Evolutionary conservation across 2,888 invertebrate genomes (phyloP).

Genomic region (Apotomis capreana): DNA sequence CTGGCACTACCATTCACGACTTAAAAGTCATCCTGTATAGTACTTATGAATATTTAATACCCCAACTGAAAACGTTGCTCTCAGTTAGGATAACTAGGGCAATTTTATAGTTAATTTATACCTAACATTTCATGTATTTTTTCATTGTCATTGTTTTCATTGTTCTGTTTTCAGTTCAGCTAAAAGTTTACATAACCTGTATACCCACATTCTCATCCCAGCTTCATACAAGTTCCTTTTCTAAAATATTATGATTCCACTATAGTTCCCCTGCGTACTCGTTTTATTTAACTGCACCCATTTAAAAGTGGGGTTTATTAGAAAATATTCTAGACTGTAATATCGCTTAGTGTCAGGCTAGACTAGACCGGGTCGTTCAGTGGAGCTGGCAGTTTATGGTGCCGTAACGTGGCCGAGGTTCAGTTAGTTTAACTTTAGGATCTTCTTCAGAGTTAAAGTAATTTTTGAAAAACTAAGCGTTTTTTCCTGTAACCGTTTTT

Average conservation of each 20-base stretch:
- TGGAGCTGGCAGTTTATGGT: slow-evolving; percentile 22
- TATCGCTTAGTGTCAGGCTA: slow-evolving; percentile 32
- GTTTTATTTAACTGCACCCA: slow-evolving; percentile 1
- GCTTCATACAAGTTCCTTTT: not conserved
- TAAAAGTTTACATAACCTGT: not conserved
- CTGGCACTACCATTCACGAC: too few relatives aligned
- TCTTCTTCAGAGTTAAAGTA: not conserved
- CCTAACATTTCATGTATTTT: too few relatives aligned
- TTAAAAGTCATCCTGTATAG: too few relatives aligned
- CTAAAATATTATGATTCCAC: not conserved
- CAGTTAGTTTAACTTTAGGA: slow-evolving; percentile 18
- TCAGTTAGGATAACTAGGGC: too few relatives aligned
- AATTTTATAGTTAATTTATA: too few relatives aligned
- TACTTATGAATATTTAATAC: too few relatives aligned
- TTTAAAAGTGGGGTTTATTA: slow-evolving; percentile 27
- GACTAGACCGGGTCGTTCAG: slow-evolving; percentile 22
- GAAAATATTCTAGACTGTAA: slow-evolving; percentile 32
- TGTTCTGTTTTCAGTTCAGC: not conserved
- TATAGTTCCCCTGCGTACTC: not conserved
- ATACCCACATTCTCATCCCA: not conserved
- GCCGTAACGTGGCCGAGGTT: slow-evolving; percentile 14
- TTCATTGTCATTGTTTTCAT: too few relatives aligned
- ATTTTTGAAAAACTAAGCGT: not conserved
- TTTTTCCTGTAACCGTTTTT: too few relatives aligned
- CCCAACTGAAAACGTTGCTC: too few relatives aligned